Evolutionary conservation across 2,113 vertebrate genomes (phyloP).

Genomic region (Alouatta palliata): DNA sequence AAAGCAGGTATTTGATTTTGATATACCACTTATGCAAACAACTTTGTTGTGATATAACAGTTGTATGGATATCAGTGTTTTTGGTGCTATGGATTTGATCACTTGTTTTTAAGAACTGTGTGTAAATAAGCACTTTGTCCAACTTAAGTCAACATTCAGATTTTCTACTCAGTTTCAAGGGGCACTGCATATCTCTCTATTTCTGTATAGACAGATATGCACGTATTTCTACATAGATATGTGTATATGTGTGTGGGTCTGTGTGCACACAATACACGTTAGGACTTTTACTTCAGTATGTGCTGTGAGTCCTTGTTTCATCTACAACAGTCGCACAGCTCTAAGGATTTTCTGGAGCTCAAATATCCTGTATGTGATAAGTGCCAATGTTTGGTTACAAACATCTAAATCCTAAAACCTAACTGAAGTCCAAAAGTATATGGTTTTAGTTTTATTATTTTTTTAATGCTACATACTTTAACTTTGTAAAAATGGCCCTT

Average conservation of each 20-base stretch:
- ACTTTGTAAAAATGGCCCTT: not conserved
- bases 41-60: not conserved
- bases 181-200: not conserved
- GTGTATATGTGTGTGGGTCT: not conserved
- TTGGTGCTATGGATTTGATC: not conserved
- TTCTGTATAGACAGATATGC: not conserved
- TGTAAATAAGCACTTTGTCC: not conserved
- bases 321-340: not conserved
- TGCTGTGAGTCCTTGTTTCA: not conserved
- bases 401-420: not conserved
- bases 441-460: not conserved
- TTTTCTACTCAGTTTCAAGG: not conserved
- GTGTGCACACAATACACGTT: no score
- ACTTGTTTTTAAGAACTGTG: not conserved
- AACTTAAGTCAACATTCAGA: not conserved
- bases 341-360: not conserved
- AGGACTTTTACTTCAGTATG: not conserved
- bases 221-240: not conserved
- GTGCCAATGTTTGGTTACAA: not conserved
- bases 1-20: conserved; percentile 51
- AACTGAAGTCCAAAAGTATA: not conserved
- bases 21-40: conserved; percentile 12
- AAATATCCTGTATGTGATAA: not conserved
- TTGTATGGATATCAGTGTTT: not conserved
- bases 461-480: not conserved